Base-by-base conservation (phyloP, 37 sponge, comb jelly and placozoan genomes). In the Beroe forskalii region DNA sequence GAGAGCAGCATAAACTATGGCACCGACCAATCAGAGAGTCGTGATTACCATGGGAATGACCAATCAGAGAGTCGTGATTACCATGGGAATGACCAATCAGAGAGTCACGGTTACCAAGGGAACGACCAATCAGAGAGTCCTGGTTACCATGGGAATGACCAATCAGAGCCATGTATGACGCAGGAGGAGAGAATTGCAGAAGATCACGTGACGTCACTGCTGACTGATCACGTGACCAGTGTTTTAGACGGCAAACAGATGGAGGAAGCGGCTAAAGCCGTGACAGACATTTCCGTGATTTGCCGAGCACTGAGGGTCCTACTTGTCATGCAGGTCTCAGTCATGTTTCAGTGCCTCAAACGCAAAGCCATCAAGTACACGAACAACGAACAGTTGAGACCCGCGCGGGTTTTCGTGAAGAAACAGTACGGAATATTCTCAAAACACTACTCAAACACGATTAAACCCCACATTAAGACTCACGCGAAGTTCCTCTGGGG, bases 171-270 rank as follows among this genome's bases (percentile, higher is more conserved):
- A n/a, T n/a, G n/a, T n/a, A n/a, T n/a, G n/a, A n/a, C n/a, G n/a
- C n/a, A n/a, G n/a, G n/a, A n/a, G n/a, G n/a, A n/a, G n/a, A n/a
- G n/a, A n/a, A n/a, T n/a, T n/a, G n/a, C n/a, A n/a, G n/a, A n/a
- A n/a, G n/a, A 55, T 17, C 66, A 64, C 30, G 31, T 64, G 66
- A 22, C 25, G 24, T 6, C 3, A 64, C 24, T 64, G 14, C 55
- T 80, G 43, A 80, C 86, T 41, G 44, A 41, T 44, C 86, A 80
- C 55, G 86, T 80, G 28, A 23, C 86, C 40, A 80, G 40, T 80
- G 86, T 80, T 9, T 30, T 80, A 27, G 86, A 80, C n/a, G 55
- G 55, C 28, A 80, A 41, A n/a, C 55, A 80, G 31, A 8, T 44
- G 43, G 86, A 80, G n/a, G 55, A 80, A 25, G 86, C 86, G 4